phyloP scores from a whole-genome alignment of 2,113 vertebrate genomes.

The Mesocricetus auratus region DNA sequence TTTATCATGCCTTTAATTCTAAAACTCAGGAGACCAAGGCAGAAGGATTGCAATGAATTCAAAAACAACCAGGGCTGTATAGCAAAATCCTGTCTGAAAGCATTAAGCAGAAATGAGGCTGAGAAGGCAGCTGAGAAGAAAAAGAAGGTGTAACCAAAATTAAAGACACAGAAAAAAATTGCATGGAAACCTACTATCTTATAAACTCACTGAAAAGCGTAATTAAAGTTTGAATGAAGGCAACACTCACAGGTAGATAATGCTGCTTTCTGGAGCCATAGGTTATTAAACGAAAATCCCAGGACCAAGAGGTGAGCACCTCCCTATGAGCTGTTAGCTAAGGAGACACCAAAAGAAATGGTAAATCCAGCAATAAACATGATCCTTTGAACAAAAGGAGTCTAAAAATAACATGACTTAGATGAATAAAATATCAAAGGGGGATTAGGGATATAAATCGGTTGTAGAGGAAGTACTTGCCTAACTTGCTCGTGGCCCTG shows the following conservation, averaged over 20 bases:
- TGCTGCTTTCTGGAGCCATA: not conserved
- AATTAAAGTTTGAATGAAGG: no score
- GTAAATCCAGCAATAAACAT: not conserved
- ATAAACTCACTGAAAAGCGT: not conserved
- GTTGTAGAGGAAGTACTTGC: not conserved
- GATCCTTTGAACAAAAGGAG: not conserved
- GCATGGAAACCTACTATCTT: not conserved
- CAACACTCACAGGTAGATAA: no score
- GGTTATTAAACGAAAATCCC: not conserved
- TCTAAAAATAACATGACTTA: not conserved
- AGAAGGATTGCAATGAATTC: not conserved
- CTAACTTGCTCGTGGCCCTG: not conserved
- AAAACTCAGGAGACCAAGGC: not conserved
- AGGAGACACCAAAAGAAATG: not conserved
- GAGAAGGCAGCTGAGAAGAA: no score
- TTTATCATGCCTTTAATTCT: not conserved
- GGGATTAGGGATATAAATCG: not conserved
- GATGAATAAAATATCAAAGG: not conserved
- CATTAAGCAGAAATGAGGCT: no score
- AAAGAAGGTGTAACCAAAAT: not conserved
- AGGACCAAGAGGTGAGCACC: not conserved
- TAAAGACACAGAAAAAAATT: not conserved
- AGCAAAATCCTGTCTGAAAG: not conserved
- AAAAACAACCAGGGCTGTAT: not conserved
- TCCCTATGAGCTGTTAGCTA: not conserved